phyloP scores from a whole-genome alignment of 2,797 vertebrate genomes.

The Microctenopoma steveboyesi region DNA sequence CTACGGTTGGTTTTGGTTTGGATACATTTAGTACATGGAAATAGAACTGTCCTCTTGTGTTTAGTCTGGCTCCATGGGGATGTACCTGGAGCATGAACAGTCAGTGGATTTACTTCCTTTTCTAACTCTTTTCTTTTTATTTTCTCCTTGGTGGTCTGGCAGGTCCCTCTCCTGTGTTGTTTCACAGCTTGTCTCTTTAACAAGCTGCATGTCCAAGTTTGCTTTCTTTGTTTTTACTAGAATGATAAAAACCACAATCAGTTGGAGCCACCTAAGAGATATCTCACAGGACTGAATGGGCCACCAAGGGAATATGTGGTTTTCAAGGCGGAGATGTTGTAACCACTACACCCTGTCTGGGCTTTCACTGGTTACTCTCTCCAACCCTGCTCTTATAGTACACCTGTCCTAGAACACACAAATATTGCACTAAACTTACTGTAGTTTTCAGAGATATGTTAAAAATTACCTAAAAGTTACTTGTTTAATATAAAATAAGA shows the following conservation, averaged over 20 bases:
- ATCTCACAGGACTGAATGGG: slow-evolving; percentile 64
- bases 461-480: no score
- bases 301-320: slow-evolving; percentile 59
- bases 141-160: slow-evolving; percentile 17
- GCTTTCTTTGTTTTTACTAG: slow-evolving; percentile 38
- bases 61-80: slow-evolving; percentile 31
- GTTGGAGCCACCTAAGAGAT: slow-evolving; percentile 40
- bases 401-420: not conserved
- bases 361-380: slow-evolving; percentile 16
- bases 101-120: not conserved
- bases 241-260: slow-evolving; percentile 46
- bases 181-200: slow-evolving; percentile 47
- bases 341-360: slow-evolving; percentile 28
- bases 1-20: slow-evolving; percentile 37
- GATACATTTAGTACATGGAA: slow-evolving; percentile 39
- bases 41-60: slow-evolving; percentile 24
- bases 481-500: no score
- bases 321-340: slow-evolving; percentile 42
- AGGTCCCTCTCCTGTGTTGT: slow-evolving; percentile 2
- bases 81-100: slow-evolving; percentile 19
- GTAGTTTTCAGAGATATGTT: no score
- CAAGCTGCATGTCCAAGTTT: slow-evolving; percentile 27
- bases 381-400: slow-evolving; percentile 25
- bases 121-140: not conserved
- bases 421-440: no score